Base-by-base conservation (phyloP, 2,797 vertebrate species). In the Centroberyx gerrardi region DNA sequence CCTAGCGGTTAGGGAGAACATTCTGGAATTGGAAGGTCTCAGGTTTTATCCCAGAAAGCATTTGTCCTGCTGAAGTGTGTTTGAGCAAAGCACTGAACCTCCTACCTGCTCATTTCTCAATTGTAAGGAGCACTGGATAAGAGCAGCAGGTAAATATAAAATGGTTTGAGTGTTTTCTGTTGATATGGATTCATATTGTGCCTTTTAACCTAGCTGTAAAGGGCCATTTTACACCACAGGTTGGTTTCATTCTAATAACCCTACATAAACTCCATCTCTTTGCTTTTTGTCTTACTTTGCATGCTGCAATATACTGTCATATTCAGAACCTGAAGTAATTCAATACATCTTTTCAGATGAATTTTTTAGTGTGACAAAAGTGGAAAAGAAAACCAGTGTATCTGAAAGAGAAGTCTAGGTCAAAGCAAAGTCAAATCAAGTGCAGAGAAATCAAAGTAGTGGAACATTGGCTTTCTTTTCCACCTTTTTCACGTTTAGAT, bases 351-450 rank as follows among this genome's bases (percentile, higher is more conserved):
- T 77, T 74, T 62, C 1, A 22, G 22, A 22, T 22, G 22, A 22
- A 22, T 76, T 27, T 60, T 13, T 33, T 8, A 49, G 56, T 66
- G 51, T 81, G 54, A 67, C 56, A 64, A 62, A 77, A 66, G 65
- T 75, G 61, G 68, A 64, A 75, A 62, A 53, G 33, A 66, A 83
- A 72, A 48, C 56, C 56, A 10, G 38, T 53, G 13, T 10, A 14
- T 17, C 49, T 61, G 62, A 66, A 63, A 62, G 44, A 31, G 49
- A 74, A 74, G 74, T 84, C 63, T 42, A 72, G 74, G 88, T 88
- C 68, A 81, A 80, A 77, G 74, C 55, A 40, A 59, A 83, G 69
- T 62, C 42, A 81, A 89, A 82, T 81, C 40, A 78, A 88, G 76
- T 88, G 83, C 81, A 81, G 55, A 82, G 64, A 73, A 74, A 28